Evolutionary conservation across 1,140 invertebrate genomes (phyloP).

Genomic region (Solenopsis fugax): DNA sequence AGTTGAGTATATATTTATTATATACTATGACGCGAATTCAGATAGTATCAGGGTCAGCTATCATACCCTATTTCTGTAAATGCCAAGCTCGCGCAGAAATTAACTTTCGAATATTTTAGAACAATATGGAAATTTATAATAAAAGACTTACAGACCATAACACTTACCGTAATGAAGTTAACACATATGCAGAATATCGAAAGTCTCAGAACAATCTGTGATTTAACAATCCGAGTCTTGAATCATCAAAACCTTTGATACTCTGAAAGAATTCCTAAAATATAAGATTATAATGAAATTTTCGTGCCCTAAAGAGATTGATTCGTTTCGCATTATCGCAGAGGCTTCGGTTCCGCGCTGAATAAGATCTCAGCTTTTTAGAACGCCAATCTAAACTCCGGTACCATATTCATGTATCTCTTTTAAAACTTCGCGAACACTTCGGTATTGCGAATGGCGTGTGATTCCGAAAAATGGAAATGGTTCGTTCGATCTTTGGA

Average conservation of each 20-base stretch:
- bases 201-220: not conserved
- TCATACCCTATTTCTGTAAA: constrained; percentile 21
- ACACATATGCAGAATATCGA: not conserved
- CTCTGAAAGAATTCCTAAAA: not conserved
- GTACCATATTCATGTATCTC: constrained; percentile 24
- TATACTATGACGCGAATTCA: constrained; percentile 1
- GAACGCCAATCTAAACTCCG: not conserved
- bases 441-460: not conserved
- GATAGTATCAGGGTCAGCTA: not conserved
- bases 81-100: not conserved
- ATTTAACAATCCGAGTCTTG: not conserved
- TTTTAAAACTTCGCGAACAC: constrained; percentile 2
- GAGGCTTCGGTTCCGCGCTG: not conserved
- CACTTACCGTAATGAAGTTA: not conserved
- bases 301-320: not conserved
- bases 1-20: constrained; percentile 11
- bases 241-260: not conserved
- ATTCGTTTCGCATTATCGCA: not conserved
- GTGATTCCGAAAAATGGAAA: not conserved
- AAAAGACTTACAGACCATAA: not conserved
- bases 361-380: not conserved
- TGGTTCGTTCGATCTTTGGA: constrained; percentile 1
- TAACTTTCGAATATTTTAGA: constrained; percentile 28
- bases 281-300: not conserved
- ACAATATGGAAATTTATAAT: not conserved